These are phyloP conservation scores for Xiphophorus hellerii DNA, from an alignment of 2,113 vertebrate species.

Conservation along the genomic window DNA sequence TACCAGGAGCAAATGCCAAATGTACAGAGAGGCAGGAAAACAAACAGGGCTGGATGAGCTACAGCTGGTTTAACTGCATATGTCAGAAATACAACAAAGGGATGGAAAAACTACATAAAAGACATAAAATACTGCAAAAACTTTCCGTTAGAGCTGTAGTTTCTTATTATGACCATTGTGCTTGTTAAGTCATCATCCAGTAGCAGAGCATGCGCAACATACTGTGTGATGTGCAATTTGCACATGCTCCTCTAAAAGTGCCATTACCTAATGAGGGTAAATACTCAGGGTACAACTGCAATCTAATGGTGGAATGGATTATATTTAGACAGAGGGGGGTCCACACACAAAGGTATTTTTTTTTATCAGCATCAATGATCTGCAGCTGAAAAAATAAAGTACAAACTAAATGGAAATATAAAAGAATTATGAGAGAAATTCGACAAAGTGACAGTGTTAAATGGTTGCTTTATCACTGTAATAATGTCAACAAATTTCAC, in stretches of 20 bases:
- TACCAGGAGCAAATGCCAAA: neutral
- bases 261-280: constrained; percentile 68
- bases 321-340: constrained; percentile 9
- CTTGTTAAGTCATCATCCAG: constrained; percentile 22
- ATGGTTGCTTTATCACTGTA: too few species aligned
- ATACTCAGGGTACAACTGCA: constrained; percentile 34
- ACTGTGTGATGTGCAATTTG: constrained; percentile 29
- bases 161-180: neutral
- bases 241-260: constrained; percentile 27
- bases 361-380: neutral
- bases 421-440: neutral
- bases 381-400: neutral
- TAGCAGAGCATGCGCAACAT: constrained; percentile 17
- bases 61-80: neutral
- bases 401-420: neutral
- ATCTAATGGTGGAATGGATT: constrained; percentile 41
- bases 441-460: too few species aligned
- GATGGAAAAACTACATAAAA: neutral
- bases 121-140: neutral
- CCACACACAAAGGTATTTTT: neutral
- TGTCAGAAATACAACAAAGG: neutral
- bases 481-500: too few species aligned
- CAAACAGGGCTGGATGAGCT: neutral
- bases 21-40: neutral
- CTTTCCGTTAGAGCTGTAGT: neutral